A percentile compares a stretch with the other conserved stretches of the same genome.
Evolutionary conservation across 1,140 invertebrate species (phyloP).

Genomic region (Acromyrmex echinatior): DNA sequence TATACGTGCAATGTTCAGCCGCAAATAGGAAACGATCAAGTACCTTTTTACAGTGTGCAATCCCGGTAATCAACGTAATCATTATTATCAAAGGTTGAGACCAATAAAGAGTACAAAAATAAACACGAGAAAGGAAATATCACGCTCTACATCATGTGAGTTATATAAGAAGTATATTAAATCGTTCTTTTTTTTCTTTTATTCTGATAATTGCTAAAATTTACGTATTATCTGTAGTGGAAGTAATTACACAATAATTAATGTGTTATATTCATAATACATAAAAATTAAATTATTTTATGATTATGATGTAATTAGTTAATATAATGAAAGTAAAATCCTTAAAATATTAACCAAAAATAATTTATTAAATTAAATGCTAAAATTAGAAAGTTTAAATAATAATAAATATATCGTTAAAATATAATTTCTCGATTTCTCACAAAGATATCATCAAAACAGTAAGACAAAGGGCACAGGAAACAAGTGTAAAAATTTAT

Average conservation of each 20-base stretch:
- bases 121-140: conserved; percentile 58
- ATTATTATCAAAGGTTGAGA: conserved; percentile 57
- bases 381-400: background rate
- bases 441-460: background rate
- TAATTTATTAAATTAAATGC: background rate
- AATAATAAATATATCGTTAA: background rate
- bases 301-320: conserved; percentile 1
- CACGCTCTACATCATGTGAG: conserved; percentile 33
- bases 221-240: background rate
- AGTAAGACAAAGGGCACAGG: too few relatives aligned
- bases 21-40: conserved; percentile 24
- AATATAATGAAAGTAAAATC: background rate
- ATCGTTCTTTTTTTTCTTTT: conserved; percentile 30
- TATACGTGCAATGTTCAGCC: background rate
- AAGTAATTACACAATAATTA: conserved; percentile 66
- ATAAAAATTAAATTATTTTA: conserved; percentile 39
- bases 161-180: conserved; percentile 59
- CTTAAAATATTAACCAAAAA: background rate
- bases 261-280: conserved; percentile 49
- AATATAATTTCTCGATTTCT: background rate
- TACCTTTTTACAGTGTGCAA: background rate
- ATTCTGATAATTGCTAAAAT: background rate
- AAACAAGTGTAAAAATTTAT: too few relatives aligned
- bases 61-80: conserved; percentile 35
- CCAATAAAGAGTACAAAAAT: conserved; percentile 35